phyloP scores from a whole-genome alignment of 92 coral and sea anemone species.

The Actinernus sp. region DNA sequence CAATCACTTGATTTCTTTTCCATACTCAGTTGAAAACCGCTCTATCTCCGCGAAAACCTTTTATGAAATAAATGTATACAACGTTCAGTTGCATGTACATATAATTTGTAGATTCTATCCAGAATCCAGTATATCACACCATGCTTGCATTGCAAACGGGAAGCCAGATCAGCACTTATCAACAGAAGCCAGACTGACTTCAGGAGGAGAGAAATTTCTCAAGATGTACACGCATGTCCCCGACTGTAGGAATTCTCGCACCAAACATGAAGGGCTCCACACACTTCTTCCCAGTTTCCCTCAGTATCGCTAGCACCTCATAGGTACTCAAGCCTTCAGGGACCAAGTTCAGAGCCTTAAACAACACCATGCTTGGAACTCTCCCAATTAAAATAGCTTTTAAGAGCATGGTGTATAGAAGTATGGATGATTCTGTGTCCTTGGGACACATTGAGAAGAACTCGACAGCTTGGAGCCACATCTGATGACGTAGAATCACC shows the following conservation, averaged over 20 bases:
- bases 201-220: slow-evolving; percentile 21
- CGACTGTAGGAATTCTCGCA: slow-evolving; percentile 37
- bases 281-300: slow-evolving; percentile 37
- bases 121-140: too few relatives aligned
- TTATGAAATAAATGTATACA: too few relatives aligned
- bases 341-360: slow-evolving; percentile 63
- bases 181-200: too few relatives aligned
- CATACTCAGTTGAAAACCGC: too few relatives aligned
- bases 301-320: slow-evolving; percentile 61
- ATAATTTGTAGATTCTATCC: too few relatives aligned
- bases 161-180: background rate
- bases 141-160: background rate
- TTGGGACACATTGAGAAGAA: slow-evolving; percentile 57
- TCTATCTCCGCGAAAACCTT: too few relatives aligned
- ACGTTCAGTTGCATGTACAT: too few relatives aligned
- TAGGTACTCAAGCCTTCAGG: slow-evolving; percentile 62
- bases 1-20: too few relatives aligned
- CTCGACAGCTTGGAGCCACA: slow-evolving; percentile 87
- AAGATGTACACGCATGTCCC: slow-evolving; percentile 65
- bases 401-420: slow-evolving; percentile 66
- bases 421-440: slow-evolving; percentile 21
- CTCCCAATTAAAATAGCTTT: slow-evolving; percentile 64
- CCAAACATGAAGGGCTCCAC: slow-evolving; percentile 60
- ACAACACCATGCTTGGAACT: slow-evolving; percentile 57
- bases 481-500: slow-evolving; percentile 69